These are phyloP conservation scores for Cyprinodon tularosa DNA, from an alignment of 2,113 vertebrate genomes.

Conservation along the genomic window DNA sequence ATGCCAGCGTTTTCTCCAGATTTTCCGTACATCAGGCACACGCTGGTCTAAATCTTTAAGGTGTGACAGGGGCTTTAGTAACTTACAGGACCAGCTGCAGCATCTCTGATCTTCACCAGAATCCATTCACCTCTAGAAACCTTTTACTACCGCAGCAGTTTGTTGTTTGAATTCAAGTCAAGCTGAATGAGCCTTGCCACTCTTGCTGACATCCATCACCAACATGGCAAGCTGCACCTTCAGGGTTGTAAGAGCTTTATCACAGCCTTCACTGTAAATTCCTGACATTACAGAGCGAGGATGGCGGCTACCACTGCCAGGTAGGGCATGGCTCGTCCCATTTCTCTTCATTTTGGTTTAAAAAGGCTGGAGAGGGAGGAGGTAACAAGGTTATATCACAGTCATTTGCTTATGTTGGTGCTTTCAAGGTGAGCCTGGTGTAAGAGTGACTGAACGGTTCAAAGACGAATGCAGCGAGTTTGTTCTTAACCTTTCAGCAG, in stretches of 20 bases:
- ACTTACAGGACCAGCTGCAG: constrained; percentile 5
- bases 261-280: constrained; percentile 31
- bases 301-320: constrained; percentile 9
- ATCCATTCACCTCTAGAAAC: constrained; percentile 13
- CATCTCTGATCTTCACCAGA: constrained; percentile 1
- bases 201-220: constrained; percentile 36
- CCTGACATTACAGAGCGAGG: constrained; percentile 15
- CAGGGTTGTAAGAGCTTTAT: constrained; percentile 42
- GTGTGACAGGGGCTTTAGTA: neutral
- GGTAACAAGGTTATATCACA: neutral
- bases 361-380: neutral
- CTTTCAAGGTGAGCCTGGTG: neutral
- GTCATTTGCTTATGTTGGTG: neutral
- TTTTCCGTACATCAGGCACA: too few relatives aligned
- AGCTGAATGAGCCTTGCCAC: constrained; percentile 20
- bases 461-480: neutral
- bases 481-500: neutral
- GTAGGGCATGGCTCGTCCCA: constrained; percentile 15
- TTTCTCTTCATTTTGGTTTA: neutral
- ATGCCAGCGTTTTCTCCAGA: too few relatives aligned
- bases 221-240: constrained; percentile 26
- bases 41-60: too few relatives aligned
- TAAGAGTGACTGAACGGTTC: neutral
- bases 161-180: constrained; percentile 39
- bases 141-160: constrained; percentile 21